Base-by-base conservation (phyloP, 1,140 invertebrate genomes). In the Trichoplusia ni region DNA sequence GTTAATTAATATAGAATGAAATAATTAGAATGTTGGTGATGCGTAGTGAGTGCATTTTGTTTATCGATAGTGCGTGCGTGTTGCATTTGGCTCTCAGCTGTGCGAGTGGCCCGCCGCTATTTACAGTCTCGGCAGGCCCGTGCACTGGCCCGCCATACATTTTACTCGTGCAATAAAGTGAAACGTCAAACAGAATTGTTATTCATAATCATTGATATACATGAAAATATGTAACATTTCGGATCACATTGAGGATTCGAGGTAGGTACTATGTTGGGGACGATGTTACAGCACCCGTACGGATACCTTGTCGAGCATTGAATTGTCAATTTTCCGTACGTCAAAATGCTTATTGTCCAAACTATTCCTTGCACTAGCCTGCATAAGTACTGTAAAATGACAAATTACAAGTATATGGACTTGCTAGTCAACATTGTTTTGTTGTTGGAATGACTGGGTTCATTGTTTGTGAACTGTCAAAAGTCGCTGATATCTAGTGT, bases 141-240 rank as follows among this genome's bases (percentile, higher is more conserved):
- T 69, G 70, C 71, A 68, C 71, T 77, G 81, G 76, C 87, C 89
- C 87, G 89, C 89, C 89, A 91, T 91, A 89, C 78, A 90, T 89
- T 86, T 87, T 88, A 78, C 79, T 82, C 79, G 66, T 86, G 84
- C 78, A 79, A 75, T 86, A 84, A 73, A 72, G 82, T 86, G 81
- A 91, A 91, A 90, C 83, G 89, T 91, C 89, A 91, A 86, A 83
- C 56, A 59, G 67, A 65, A 81, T 79, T 81, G 76, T 80, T 80
- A 69, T 75, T 75, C 63, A 75, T 73, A 83, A 76, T 72, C 53
- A 49, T 62, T 31, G 29, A 18, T 61, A 67, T 44, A 37, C 46
- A 33, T 13, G 4, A 38, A 62, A 47, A 67, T 37, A 9, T 49
- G 35, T 21, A 51, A 8, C 11, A 51, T 44, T 49, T 27, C 14